Evolutionary conservation across 1,140 invertebrate species (phyloP).

Genomic region (Trissolcus basalis): DNA sequence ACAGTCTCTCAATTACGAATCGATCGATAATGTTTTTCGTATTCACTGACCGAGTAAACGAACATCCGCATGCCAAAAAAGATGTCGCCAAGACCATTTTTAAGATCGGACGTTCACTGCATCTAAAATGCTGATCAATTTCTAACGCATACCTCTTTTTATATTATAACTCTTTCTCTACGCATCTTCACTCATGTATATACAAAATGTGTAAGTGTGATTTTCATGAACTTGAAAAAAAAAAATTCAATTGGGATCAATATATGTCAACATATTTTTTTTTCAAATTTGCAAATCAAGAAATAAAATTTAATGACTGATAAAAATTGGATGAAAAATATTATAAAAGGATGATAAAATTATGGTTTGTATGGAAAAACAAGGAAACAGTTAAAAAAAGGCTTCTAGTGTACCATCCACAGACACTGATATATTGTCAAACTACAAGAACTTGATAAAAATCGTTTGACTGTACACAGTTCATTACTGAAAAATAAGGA

Average conservation of each 20-base stretch:
- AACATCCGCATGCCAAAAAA: slow-evolving; percentile 60
- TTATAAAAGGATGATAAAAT: too few relatives aligned
- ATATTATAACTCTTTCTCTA: too few relatives aligned
- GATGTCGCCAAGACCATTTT: slow-evolving; percentile 56
- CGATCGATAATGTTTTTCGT: slow-evolving; percentile 54
- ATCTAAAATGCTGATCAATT: slow-evolving; percentile 52
- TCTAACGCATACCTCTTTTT: slow-evolving; percentile 36
- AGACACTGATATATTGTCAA: slow-evolving; percentile 41
- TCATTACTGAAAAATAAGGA: slow-evolving; percentile 48
- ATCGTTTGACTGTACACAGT: slow-evolving; percentile 49
- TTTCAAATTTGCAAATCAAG: too few relatives aligned
- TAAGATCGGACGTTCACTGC: slow-evolving; percentile 51
- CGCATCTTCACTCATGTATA: too few relatives aligned
- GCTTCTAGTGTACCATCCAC: slow-evolving; percentile 53
- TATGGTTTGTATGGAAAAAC: neutral
- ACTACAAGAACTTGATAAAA: slow-evolving; percentile 51
- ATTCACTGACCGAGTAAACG: slow-evolving; percentile 58
- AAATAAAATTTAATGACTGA: too few relatives aligned
- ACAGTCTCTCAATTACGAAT: slow-evolving; percentile 55
- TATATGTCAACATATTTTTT: too few relatives aligned
- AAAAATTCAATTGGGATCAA: too few relatives aligned
- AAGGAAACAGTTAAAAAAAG: slow-evolving; percentile 2
- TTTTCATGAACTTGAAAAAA: too few relatives aligned
- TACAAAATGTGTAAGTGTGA: too few relatives aligned
- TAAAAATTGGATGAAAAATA: too few relatives aligned